These are phyloP conservation scores for Pholis gunnellus DNA, from an alignment of 2,113 vertebrate species.

Conservation along the genomic window DNA sequence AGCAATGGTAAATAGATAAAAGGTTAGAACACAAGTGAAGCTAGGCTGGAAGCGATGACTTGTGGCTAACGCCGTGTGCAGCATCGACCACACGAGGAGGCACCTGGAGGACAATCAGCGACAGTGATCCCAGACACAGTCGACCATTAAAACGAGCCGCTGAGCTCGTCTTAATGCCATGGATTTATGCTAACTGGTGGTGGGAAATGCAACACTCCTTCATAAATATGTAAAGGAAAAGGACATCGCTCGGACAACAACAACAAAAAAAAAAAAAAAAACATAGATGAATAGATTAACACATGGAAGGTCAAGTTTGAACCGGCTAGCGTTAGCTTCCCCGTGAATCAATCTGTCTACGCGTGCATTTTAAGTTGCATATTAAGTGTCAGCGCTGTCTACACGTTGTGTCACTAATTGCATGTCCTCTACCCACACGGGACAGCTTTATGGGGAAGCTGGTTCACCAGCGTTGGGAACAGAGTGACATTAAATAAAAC, in stretches of 20 bases:
- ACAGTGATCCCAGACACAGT: conserved; percentile 60
- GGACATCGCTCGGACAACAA: conserved; percentile 47
- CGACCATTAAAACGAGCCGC: conserved; percentile 71
- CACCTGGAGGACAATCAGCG: conserved; percentile 54
- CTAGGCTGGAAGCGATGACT: conserved; percentile 42
- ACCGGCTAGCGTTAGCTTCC: not conserved
- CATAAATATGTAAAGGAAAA: conserved; percentile 69
- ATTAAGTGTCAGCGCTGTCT: not conserved
- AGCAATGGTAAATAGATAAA: conserved; percentile 74
- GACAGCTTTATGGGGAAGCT: not conserved
- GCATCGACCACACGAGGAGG: conserved; percentile 61
- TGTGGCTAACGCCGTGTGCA: conserved; percentile 29
- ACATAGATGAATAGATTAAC: conserved; percentile 55
- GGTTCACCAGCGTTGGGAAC: not conserved
- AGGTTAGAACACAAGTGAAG: conserved; percentile 71
- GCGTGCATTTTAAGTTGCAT: not conserved
- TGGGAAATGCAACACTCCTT: conserved; percentile 66
- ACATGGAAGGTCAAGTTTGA: conserved; percentile 10
- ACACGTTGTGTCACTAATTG: conserved; percentile 1
- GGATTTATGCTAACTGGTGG: conserved; percentile 62
- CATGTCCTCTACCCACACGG: not conserved
- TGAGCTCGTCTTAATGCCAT: conserved; percentile 76
- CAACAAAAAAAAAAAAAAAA: conserved; percentile 32
- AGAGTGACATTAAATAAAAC: not conserved
- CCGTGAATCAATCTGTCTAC: not conserved